Conservation (phyloP, 2,113 vertebrate genomes). For the Clarias gariepinus region DNA sequence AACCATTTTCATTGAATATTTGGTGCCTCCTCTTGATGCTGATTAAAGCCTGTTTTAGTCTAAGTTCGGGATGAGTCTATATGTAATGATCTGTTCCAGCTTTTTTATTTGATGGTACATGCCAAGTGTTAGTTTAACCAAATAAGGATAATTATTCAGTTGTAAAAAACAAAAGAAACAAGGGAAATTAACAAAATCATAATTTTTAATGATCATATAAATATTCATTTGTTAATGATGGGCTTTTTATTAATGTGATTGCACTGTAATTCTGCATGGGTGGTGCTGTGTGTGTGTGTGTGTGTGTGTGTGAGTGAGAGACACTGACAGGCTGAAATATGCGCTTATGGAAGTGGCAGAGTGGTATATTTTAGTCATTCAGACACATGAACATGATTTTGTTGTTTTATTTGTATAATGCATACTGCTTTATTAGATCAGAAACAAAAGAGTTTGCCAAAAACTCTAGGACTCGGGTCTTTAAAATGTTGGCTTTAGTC, state of each 20-base stretch:
- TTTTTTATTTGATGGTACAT: constrained; percentile 1
- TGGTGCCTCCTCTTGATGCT: constrained; percentile 1
- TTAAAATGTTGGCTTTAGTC: constrained; percentile 44
- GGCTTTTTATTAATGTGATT: constrained; percentile 6
- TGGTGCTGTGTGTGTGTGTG: background rate
- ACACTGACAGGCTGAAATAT: background rate
- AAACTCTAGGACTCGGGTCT: constrained; percentile 66
- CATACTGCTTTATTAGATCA: constrained; percentile 52
- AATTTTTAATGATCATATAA: constrained; percentile 9
- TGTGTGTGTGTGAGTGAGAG: background rate
- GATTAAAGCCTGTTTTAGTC: background rate
- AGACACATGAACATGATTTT: background rate
- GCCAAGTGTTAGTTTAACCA: background rate
- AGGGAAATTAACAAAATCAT: background rate
- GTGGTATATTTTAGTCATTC: background rate
- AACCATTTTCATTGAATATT: background rate
- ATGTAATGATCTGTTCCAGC: constrained; percentile 1
- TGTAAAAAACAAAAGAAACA: background rate
- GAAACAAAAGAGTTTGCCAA: constrained; percentile 68
- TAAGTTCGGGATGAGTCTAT: background rate
- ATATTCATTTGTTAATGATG: constrained; percentile 23
- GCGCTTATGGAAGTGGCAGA: background rate
- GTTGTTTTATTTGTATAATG: background rate
- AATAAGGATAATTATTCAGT: background rate
- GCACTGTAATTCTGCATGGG: background rate